These are phyloP conservation scores for Kradibia gibbosae DNA, from an alignment of 1,140 invertebrate species.

Conservation along the genomic window DNA sequence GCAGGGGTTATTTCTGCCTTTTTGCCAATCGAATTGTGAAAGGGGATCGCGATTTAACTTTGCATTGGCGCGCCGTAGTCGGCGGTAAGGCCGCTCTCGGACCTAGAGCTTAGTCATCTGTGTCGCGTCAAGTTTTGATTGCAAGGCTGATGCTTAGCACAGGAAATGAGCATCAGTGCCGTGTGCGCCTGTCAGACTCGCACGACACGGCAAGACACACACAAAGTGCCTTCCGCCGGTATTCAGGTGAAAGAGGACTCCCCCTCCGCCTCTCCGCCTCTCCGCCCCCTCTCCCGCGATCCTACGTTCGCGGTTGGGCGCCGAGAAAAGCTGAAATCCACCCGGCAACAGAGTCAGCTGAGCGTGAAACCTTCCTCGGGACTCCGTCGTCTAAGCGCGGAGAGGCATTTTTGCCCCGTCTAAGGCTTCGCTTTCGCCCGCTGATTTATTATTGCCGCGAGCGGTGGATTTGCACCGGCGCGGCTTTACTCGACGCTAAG, in stretches of 20 bases:
- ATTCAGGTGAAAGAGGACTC: not conserved
- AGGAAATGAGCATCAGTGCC: not conserved
- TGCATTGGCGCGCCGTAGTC: too few species aligned
- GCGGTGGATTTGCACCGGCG: too few species aligned
- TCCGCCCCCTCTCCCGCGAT: too few species aligned
- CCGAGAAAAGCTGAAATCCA: not conserved
- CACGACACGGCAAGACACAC: too few species aligned
- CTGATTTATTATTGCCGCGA: too few species aligned
- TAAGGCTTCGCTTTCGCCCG: too few species aligned
- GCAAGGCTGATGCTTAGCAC: slow-evolving; percentile 1
- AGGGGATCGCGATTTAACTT: too few species aligned
- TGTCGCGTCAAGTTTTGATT: not conserved
- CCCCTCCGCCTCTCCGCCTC: not conserved
- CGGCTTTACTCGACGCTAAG: not conserved
- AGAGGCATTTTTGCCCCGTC: too few species aligned
- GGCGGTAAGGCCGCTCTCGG: not conserved
- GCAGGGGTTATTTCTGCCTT: not conserved
- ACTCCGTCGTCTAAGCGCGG: not conserved
- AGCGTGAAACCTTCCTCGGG: not conserved
- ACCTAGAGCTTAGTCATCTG: not conserved
- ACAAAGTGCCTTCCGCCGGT: slow-evolving; percentile 20
- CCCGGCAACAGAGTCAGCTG: slow-evolving; percentile 1
- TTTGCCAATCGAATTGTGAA: too few species aligned
- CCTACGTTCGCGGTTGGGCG: not conserved
- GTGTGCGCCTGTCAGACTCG: not conserved